These are phyloP conservation scores for Mionectes macconnelli DNA, from an alignment of 2,113 vertebrate genomes.

Conservation along the genomic window DNA sequence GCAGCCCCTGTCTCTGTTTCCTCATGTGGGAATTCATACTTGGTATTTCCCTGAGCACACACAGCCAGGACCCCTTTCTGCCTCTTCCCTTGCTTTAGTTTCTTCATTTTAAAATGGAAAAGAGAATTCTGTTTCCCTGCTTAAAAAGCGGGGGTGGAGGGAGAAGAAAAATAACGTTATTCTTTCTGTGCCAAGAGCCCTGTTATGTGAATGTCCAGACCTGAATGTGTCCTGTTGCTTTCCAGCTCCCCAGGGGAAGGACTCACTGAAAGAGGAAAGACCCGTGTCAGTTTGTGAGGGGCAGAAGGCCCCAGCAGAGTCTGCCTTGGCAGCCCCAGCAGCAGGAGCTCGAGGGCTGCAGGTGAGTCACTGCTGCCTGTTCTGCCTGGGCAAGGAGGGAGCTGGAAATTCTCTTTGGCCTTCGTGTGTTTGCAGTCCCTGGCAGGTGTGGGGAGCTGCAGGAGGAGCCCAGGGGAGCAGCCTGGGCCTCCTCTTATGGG, in stretches of 20 bases:
- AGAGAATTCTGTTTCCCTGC: background rate
- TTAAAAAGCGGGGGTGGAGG: background rate
- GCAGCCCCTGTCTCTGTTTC: background rate
- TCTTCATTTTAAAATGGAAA: background rate
- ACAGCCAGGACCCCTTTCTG: background rate
- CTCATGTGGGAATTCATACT: background rate
- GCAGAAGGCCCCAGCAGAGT: background rate
- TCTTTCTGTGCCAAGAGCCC: background rate
- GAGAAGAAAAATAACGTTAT: background rate
- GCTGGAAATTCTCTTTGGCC: background rate
- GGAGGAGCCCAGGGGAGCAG: background rate
- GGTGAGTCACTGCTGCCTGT: constrained; percentile 42
- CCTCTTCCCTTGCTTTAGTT: background rate
- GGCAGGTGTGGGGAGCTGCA: background rate
- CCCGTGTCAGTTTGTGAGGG: constrained; percentile 16
- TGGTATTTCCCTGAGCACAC: background rate
- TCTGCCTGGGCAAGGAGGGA: background rate
- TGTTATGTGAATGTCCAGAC: background rate
- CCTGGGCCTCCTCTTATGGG: background rate
- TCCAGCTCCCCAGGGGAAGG: constrained; percentile 16
- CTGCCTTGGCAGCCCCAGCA: background rate
- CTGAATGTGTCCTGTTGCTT: background rate
- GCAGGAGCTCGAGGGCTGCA: constrained; percentile 3
- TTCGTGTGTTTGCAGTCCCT: background rate
- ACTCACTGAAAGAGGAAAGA: background rate